Evolutionary conservation across 2,888 invertebrate genomes (phyloP), one percentile per base, ranked within the genome.

Genomic region (Catocala fraxini): DNA sequence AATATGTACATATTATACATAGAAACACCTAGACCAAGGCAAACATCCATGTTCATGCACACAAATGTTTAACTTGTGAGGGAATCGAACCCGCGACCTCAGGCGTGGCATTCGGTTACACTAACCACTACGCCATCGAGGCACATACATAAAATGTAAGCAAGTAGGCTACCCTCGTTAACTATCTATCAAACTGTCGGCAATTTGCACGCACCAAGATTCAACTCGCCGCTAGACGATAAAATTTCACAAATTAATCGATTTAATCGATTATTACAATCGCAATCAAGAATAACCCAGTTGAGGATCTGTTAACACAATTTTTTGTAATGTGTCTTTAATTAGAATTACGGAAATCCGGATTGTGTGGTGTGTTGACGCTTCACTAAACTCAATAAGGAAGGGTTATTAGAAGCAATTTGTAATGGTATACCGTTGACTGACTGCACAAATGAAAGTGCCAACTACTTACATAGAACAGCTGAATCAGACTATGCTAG

Each of bases 81-180:
- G n/a, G n/a, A n/a, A n/a, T n/a, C n/a, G n/a, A n/a, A n/a, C n/a
- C n/a, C n/a, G n/a, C n/a, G n/a, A n/a, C n/a, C n/a, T n/a, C n/a
- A n/a, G n/a, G n/a, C n/a, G n/a, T n/a, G n/a, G n/a, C n/a, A n/a
- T n/a, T n/a, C n/a, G n/a, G n/a, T n/a, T n/a, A n/a, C n/a, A n/a
- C n/a, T n/a, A n/a, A n/a, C n/a, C n/a, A n/a, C n/a, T n/a, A n/a
- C n/a, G n/a, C n/a, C n/a, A n/a, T n/a, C n/a, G n/a, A n/a, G n/a
- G n/a, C 46, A 58, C 41, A 63, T 51, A 65, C 10, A 43, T n/a
- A 33, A 48, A 65, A 69, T 60, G 51, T 56, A 43, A 62, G 43
- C 46, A 78, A 67, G 65, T 73, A 55, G 75, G 71, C 59, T 67
- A 71, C 53, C 57, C 64, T 79, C 70, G 73, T 71, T 78, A 67